Conservation (phyloP, 2,113 vertebrate species). For the Cyanistes caeruleus region DNA sequence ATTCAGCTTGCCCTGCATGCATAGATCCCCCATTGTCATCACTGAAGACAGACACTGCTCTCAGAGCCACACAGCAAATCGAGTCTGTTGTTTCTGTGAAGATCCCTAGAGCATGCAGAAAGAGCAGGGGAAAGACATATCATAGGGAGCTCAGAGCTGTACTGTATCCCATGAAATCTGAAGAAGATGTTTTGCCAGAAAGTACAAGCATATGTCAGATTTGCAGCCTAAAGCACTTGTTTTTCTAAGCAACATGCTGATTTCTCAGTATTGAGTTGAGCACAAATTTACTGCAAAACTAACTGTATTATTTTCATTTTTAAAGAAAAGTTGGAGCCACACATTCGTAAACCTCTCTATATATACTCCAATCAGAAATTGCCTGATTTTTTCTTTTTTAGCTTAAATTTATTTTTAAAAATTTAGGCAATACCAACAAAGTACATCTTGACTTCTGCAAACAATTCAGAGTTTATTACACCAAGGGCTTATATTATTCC, state of each 20-base stretch:
- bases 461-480: background rate
- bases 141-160: background rate
- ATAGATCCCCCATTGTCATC: background rate
- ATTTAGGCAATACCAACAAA: background rate
- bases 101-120: conserved; percentile 21
- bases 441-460: background rate
- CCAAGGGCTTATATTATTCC: background rate
- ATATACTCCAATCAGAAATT: background rate
- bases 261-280: background rate
- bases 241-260: background rate
- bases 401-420: background rate
- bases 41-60: conserved; percentile 7
- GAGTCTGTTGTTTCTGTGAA: background rate
- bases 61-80: conserved; percentile 9
- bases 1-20: conserved; percentile 10
- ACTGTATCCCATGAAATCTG: conserved; percentile 7
- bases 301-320: background rate
- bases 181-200: background rate
- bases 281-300: background rate
- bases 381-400: background rate
- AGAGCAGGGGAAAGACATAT: background rate
- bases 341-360: background rate
- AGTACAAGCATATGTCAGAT: conserved; percentile 7
- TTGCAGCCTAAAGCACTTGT: conserved; percentile 20
- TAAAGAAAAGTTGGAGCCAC: background rate